A percentile compares a stretch with the other conserved stretches of the same genome.
Conservation (phyloP, 1,140 invertebrate genomes). For the Ostrea edulis region DNA sequence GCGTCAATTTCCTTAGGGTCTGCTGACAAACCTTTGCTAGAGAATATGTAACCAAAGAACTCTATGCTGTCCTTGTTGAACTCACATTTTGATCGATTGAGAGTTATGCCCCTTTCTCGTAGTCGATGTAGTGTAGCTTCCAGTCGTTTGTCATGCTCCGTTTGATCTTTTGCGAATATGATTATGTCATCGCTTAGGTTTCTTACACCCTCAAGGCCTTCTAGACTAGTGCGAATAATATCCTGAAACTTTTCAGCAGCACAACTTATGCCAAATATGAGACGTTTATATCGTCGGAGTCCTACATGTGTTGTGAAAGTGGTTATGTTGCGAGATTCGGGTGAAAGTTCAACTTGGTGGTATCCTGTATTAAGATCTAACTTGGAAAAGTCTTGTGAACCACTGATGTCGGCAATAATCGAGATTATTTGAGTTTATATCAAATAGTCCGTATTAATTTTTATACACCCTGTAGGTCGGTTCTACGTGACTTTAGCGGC, state of each 20-base stretch:
- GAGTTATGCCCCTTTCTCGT: conserved; percentile 34
- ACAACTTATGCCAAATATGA: conserved; percentile 56
- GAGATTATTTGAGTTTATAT: too few relatives aligned
- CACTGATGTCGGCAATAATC: too few relatives aligned
- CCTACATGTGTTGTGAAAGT: conserved; percentile 62
- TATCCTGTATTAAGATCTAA: too few relatives aligned
- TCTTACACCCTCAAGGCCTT: conserved; percentile 32
- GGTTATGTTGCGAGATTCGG: conserved; percentile 42
- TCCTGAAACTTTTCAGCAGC: conserved; percentile 65
- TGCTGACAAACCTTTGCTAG: too few relatives aligned
- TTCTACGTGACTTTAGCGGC: too few relatives aligned
- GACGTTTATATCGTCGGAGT: conserved; percentile 53
- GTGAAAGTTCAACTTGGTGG: too few relatives aligned
- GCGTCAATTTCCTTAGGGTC: too few relatives aligned
- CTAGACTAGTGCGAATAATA: conserved; percentile 20
- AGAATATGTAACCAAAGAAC: conserved; percentile 60
- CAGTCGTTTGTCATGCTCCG: conserved; percentile 44
- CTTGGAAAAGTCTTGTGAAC: too few relatives aligned
- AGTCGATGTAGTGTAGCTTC: background rate
- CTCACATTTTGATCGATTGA: conserved; percentile 52
- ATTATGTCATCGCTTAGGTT: conserved; percentile 55
- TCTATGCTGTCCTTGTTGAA: conserved; percentile 49
- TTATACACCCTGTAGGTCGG: too few relatives aligned
- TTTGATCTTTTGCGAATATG: conserved; percentile 29
- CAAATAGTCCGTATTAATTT: too few relatives aligned